Percentiles rank a stretch among this genome's conserved stretches.
Evolutionary conservation across 2,888 invertebrate species (phyloP).

Genomic region (Sinhomidia bicolor): DNA sequence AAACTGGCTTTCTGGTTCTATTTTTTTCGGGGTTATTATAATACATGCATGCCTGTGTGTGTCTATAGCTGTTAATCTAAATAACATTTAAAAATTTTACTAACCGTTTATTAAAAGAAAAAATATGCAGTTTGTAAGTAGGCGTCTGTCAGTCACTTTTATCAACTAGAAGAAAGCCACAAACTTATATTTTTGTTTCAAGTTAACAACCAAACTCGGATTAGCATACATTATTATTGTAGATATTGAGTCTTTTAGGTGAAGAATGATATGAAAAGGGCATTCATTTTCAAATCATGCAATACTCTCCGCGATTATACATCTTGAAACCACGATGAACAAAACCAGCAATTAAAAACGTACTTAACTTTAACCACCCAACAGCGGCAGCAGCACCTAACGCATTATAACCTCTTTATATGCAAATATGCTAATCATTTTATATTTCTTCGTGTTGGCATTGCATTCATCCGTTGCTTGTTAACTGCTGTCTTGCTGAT

Average conservation of each 20-base stretch:
- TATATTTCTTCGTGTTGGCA: neutral
- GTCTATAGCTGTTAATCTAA: neutral
- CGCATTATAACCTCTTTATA: neutral
- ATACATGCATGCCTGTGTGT: neutral
- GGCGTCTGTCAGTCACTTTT: conserved; percentile 8
- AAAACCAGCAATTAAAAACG: conserved; percentile 20
- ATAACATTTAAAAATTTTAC: neutral
- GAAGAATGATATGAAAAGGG: neutral
- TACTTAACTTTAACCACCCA: neutral
- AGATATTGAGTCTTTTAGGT: conserved; percentile 5
- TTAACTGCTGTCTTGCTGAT: neutral
- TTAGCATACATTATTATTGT: neutral
- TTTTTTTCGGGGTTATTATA: neutral
- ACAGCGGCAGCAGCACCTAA: neutral
- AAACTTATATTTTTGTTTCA: conserved; percentile 4
- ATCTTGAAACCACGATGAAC: neutral
- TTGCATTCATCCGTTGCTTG: conserved; percentile 7
- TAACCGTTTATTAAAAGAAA: neutral
- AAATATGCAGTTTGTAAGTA: neutral
- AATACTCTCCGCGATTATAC: neutral
- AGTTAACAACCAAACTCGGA: conserved; percentile 6
- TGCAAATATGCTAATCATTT: conserved; percentile 19
- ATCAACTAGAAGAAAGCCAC: neutral
- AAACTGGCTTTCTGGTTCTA: conserved; percentile 12
- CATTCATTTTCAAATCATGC: neutral